Percentiles rank a stretch among this genome's conserved stretches.
Conservation (phyloP, 2,888 invertebrate species). For the Toxonevra muliebris region DNA sequence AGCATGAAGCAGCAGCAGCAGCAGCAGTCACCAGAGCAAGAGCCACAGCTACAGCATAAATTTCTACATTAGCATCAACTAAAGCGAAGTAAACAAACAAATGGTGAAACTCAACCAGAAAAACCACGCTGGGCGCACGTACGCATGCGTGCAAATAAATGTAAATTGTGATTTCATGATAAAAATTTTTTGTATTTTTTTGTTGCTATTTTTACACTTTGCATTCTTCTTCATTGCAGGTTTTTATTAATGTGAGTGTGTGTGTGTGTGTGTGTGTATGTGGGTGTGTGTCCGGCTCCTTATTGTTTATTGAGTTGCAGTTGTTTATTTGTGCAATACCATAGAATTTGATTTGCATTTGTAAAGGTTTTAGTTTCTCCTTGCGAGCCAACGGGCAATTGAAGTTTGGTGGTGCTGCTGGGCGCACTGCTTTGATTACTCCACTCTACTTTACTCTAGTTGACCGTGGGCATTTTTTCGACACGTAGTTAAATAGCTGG, state of each 20-base stretch:
- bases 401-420: background rate
- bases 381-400: background rate
- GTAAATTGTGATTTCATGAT: constrained; percentile 26
- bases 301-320: background rate
- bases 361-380: constrained; percentile 1
- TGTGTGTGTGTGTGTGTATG: too few species aligned
- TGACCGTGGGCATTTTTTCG: too few species aligned
- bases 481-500: too few species aligned
- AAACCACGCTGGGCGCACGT: constrained; percentile 11
- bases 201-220: background rate
- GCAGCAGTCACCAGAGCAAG: too few species aligned
- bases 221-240: background rate
- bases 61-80: too few species aligned
- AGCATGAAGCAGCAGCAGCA: too few species aligned
- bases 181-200: background rate
- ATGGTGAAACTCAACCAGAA: background rate
- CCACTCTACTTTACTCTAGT: background rate
- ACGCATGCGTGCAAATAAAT: constrained; percentile 29
- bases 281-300: background rate
- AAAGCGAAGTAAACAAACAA: background rate
- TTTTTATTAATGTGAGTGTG: too few species aligned
- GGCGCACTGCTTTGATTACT: background rate
- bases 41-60: too few species aligned
- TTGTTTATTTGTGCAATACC: background rate
- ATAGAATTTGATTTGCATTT: background rate